Conservation (phyloP, 1,140 invertebrate species). For the Andrena cerasifolii region DNA sequence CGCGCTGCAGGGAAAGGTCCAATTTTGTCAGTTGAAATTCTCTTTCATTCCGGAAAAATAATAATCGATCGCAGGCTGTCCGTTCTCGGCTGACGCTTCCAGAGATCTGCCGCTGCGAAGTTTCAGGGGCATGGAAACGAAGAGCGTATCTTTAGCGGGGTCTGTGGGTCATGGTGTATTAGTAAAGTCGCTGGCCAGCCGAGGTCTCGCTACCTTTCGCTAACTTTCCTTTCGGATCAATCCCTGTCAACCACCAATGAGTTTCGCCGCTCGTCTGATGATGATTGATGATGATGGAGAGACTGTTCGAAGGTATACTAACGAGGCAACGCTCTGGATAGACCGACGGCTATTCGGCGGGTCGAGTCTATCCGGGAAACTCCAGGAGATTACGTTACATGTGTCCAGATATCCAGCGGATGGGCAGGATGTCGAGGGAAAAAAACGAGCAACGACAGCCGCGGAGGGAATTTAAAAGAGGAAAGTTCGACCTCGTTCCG, state of each 20-base stretch:
- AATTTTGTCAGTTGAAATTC: constrained; percentile 12
- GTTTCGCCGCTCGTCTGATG: constrained; percentile 66
- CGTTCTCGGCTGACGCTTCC: no score
- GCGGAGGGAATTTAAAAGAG: neutral
- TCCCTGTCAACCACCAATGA: constrained; percentile 60
- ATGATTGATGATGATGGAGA: constrained; percentile 71
- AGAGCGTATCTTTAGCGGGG: neutral
- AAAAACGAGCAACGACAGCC: neutral
- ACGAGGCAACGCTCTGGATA: constrained; percentile 51
- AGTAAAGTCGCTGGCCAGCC: constrained; percentile 15
- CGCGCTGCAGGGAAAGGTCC: neutral
- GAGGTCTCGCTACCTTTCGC: constrained; percentile 44
- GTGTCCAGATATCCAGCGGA: constrained; percentile 2
- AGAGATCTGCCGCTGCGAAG: neutral
- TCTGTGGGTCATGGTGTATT: neutral
- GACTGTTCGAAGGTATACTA: constrained; percentile 62
- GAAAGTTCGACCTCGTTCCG: neutral
- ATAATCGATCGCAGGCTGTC: no score
- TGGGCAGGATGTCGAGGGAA: neutral
- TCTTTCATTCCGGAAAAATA: neutral
- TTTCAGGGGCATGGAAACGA: neutral
- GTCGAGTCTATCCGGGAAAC: constrained; percentile 35
- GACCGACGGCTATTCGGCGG: constrained; percentile 45
- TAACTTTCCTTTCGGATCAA: constrained; percentile 64
- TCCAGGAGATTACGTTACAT: constrained; percentile 47